Evolutionary conservation across 2,797 vertebrate species (phyloP).

Genomic region (Thaleichthys pacificus): DNA sequence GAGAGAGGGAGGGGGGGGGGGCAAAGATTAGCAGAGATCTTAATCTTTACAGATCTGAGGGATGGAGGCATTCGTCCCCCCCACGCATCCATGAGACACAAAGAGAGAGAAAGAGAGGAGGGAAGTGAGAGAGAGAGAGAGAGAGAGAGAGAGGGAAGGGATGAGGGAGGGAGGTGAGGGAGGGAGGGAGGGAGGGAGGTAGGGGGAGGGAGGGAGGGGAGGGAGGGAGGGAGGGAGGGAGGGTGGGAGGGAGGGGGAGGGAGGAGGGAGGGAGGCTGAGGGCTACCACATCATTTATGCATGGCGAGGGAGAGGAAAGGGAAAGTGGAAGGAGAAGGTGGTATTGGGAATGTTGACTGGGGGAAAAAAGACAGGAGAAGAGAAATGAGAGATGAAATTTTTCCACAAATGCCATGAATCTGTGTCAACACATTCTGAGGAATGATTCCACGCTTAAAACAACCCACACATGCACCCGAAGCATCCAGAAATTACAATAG

Average conservation of each 20-base stretch:
- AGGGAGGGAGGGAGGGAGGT: background rate
- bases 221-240: constrained; percentile 1
- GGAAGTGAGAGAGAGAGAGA: constrained; percentile 1
- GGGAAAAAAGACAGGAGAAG: background rate
- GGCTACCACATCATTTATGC: constrained; percentile 2
- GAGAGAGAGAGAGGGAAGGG: constrained; percentile 3
- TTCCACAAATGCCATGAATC: background rate
- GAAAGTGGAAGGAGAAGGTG: background rate
- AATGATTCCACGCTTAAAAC: constrained; percentile 2
- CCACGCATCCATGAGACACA: background rate
- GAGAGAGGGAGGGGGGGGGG: background rate
- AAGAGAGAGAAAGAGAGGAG: background rate
- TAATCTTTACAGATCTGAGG: constrained; percentile 43
- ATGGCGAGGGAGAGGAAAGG: constrained; percentile 1
- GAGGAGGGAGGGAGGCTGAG: constrained; percentile 12
- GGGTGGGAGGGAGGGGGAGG: constrained; percentile 3
- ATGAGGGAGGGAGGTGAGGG: constrained; percentile 1
- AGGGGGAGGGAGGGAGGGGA: constrained; percentile 9
- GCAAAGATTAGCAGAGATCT: constrained; percentile 35
- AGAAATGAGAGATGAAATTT: background rate
- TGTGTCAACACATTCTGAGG: background rate
- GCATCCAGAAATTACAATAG: constrained; percentile 10
- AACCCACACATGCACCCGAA: constrained; percentile 12
- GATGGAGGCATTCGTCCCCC: constrained; percentile 4
- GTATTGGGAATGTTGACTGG: too few relatives aligned